Percentiles rank a stretch among this genome's conserved stretches.
Conservation (phyloP, 2,888 invertebrate genomes). For the Mamestra brassicae region DNA sequence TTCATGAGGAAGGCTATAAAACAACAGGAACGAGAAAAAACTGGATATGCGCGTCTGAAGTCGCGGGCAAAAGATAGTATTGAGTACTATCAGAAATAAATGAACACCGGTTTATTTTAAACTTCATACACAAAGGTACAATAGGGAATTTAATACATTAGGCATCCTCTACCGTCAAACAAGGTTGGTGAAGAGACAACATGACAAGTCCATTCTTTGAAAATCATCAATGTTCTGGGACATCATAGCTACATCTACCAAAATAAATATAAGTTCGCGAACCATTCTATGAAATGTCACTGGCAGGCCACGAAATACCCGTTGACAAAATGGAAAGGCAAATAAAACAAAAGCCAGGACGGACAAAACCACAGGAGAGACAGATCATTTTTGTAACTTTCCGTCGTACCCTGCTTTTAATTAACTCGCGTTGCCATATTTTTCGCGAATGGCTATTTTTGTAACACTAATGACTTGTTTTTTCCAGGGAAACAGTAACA, state of each 20-base stretch:
- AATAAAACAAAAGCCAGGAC: slow-evolving; percentile 11
- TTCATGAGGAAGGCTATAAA: too few species aligned
- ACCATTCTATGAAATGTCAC: slow-evolving; percentile 15
- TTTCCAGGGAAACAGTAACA: neutral
- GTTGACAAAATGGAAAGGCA: slow-evolving; percentile 1
- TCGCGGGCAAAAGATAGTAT: too few species aligned
- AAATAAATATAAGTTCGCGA: neutral
- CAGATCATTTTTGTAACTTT: slow-evolving; percentile 10
- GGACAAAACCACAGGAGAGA: slow-evolving; percentile 17
- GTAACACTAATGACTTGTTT: slow-evolving; percentile 6
- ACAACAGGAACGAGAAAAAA: too few species aligned
- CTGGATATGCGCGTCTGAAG: too few species aligned
- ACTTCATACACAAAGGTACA: too few species aligned
- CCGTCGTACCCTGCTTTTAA: slow-evolving; percentile 22
- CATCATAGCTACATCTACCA: neutral
- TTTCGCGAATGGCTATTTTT: slow-evolving; percentile 31
- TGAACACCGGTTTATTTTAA: too few species aligned
- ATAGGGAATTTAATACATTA: too few species aligned
- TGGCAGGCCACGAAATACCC: neutral
- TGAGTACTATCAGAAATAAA: too few species aligned
- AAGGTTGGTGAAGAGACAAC: too few species aligned
- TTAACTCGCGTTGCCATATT: slow-evolving; percentile 28
- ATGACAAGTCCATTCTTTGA: too few species aligned
- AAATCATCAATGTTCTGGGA: too few species aligned
- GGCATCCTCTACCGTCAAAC: too few species aligned